Evolutionary conservation across 2,113 vertebrate species (phyloP), one percentile per base, ranked within the genome.

Genomic region (Psettodes erumei): DNA sequence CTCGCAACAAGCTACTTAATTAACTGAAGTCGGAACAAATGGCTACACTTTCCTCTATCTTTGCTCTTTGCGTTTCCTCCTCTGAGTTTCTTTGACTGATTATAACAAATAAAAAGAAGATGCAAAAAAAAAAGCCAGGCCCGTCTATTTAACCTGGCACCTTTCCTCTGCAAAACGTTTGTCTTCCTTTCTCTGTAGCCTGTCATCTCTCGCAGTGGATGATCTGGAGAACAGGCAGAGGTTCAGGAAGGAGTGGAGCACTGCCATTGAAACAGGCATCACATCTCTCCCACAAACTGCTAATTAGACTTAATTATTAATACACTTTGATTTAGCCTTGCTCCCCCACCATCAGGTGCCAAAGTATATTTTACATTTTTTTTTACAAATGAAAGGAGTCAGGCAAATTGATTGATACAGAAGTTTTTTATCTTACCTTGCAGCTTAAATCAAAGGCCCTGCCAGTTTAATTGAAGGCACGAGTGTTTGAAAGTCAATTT

Each of bases 291-390:
- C 86, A 79, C 88, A 89, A 83, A 72, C 86, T 48, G 83, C 91
- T 94, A 95, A 95, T 95, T 94, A 93, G 80, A 91, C 83, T 92
- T 93, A 91, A 94, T 94, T 93, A 94, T 94, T 94, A 93, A 94
- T 93, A 93, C 81, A 58, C 91, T 94, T 94, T 95, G 93, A 94
- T 94, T 92, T 87, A 86, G 84, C 85, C 83, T 73, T 61, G 83
- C 90, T 86, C 85, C 83, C 77, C 71, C 76, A 67, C 71, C 88
- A 89, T 89, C 90, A 88, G 76, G 80, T 91, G 89, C 89, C 89
- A 91, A 71, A 89, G 86, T 90, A 87, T 84, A 90, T 86, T 85
- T 87, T 86, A 68, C 86, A 84, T 92, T 80, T 35, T n/a, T 90
- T 92, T 85, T 89, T 85, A 85, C 85, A 92, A 92, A 93, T 92